These are phyloP conservation scores for Ephestia elutella DNA, from an alignment of 1,140 invertebrate species.

Conservation along the genomic window DNA sequence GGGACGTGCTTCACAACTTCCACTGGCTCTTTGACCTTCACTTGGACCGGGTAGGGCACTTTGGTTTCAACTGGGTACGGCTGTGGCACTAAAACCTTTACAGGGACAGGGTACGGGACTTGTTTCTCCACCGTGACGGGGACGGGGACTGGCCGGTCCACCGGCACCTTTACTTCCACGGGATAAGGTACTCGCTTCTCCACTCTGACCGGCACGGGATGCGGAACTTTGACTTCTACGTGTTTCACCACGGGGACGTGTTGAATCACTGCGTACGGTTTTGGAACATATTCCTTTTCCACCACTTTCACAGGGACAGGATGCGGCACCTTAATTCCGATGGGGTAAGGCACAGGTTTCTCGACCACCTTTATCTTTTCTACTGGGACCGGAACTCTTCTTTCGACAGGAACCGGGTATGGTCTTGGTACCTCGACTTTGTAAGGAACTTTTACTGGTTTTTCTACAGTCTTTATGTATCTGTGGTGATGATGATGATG, in stretches of 20 bases:
- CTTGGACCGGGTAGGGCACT: slow-evolving; percentile 76
- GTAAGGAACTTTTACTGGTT: slow-evolving; percentile 66
- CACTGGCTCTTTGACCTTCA: slow-evolving; percentile 73
- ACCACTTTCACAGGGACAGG: slow-evolving; percentile 71
- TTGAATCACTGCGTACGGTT: slow-evolving; percentile 76
- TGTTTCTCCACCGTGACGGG: slow-evolving; percentile 70
- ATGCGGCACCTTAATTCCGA: slow-evolving; percentile 76
- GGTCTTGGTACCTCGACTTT: slow-evolving; percentile 72
- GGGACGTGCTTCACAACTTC: slow-evolving; percentile 74
- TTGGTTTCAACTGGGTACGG: slow-evolving; percentile 75
- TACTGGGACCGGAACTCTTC: slow-evolving; percentile 77
- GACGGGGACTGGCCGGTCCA: slow-evolving; percentile 72
- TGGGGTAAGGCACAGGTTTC: slow-evolving; percentile 78
- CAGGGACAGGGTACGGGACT: slow-evolving; percentile 71
- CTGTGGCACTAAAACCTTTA: slow-evolving; percentile 72
- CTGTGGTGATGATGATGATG: slow-evolving; percentile 78
- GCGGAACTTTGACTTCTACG: slow-evolving; percentile 71
- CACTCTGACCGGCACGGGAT: slow-evolving; percentile 67
- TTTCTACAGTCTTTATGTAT: slow-evolving; percentile 76
- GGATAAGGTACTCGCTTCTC: slow-evolving; percentile 75
- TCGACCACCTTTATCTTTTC: slow-evolving; percentile 79
- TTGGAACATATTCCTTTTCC: slow-evolving; percentile 72
- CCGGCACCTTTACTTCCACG: slow-evolving; percentile 68
- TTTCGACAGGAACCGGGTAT: slow-evolving; percentile 77
- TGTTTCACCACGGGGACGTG: slow-evolving; percentile 68